Evolutionary conservation across 2,888 invertebrate species (phyloP), one percentile per base, ranked within the genome.

Genomic region (Theristus sp.): DNA sequence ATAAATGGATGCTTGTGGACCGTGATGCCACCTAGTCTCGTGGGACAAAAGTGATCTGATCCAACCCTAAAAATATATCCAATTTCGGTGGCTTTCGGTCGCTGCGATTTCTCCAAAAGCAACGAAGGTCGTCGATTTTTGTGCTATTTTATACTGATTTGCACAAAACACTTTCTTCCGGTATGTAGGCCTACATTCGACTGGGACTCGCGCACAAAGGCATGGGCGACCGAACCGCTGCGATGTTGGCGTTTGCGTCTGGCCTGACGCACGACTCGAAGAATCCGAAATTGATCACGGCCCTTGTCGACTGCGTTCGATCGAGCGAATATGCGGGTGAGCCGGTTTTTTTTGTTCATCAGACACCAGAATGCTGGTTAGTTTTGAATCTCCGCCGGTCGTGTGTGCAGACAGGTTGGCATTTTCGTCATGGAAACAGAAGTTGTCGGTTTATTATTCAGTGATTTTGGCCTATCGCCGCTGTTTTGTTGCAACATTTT

Each of bases 191-290:
- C 10, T 89, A 89, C 74, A 89, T 89, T 0, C 81, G 91, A 62
- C 87, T 89, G 77, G 91, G 88, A 1, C 84, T 86, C 65, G 89
- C 89, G 0, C 77, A 89, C 56, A 83, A 85, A 0, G 89, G 83
- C 68, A 76, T 90, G 63, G 82, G 84, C 1, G 81, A 82, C 60
- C 79, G 80, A 63, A 82, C 84, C 53, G 87, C 87, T 64, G 87
- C 91, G 0, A 80, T 84, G 56, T 80, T 80, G 56, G 83, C 85
- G 0, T 91, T 87, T 70, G 81, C 84, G 70, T 80, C 81, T 66
- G 86, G 86, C 20, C 75, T 89, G 17, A 76, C 82, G 67, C 71
- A 82, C 1, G 87, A 88, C 66, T 85, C 87, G 0, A 79, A 75
- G 54, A 88, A 87, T 74, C 78, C 79, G 58, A 85, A 85, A 69